Percentiles rank a stretch among this genome's conserved stretches.
These are phyloP conservation scores for Melanostoma mellinum DNA, from an alignment of 2,888 invertebrate species.

Conservation along the genomic window DNA sequence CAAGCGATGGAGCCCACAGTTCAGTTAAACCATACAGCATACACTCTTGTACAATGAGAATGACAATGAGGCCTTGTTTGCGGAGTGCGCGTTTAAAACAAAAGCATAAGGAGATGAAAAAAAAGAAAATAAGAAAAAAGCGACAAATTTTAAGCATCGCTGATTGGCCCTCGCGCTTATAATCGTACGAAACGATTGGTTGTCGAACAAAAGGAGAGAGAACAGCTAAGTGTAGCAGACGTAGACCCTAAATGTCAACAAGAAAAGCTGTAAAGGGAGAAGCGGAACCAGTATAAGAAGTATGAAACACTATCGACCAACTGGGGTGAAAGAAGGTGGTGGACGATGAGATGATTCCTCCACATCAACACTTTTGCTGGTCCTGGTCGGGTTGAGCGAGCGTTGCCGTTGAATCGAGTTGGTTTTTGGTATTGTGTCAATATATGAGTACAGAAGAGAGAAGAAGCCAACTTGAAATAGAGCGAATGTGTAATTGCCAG, in stretches of 20 bases:
- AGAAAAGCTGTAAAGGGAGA: conserved; percentile 59
- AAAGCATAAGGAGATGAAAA: conserved; percentile 49
- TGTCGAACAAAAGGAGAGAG: conserved; percentile 69
- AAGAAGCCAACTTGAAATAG: conserved; percentile 21
- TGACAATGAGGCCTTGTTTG: conserved; percentile 10
- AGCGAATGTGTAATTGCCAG: conserved; percentile 52
- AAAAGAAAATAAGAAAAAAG: conserved; percentile 41
- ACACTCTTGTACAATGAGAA: conserved; percentile 7
- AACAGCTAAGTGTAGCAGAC: conserved; percentile 61
- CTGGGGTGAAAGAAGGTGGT: conserved; percentile 24
- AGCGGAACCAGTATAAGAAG: conserved; percentile 49
- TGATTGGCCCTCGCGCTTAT: conserved; percentile 72
- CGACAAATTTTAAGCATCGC: conserved; percentile 73
- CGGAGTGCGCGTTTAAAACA: conserved; percentile 69
- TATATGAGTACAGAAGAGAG: conserved; percentile 30
- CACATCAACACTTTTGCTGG: too few relatives aligned
- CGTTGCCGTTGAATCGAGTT: too few relatives aligned
- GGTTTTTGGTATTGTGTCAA: conserved; percentile 24
- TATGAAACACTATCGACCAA: conserved; percentile 23
- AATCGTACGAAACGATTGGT: conserved; percentile 71
- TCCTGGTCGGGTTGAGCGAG: too few relatives aligned
- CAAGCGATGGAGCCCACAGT: background rate
- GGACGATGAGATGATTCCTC: conserved; percentile 23
- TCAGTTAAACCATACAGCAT: conserved; percentile 9
- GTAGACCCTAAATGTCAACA: conserved; percentile 66